These are phyloP conservation scores for Mythimna ferrago DNA, from an alignment of 2,888 invertebrate genomes.

Conservation along the genomic window DNA sequence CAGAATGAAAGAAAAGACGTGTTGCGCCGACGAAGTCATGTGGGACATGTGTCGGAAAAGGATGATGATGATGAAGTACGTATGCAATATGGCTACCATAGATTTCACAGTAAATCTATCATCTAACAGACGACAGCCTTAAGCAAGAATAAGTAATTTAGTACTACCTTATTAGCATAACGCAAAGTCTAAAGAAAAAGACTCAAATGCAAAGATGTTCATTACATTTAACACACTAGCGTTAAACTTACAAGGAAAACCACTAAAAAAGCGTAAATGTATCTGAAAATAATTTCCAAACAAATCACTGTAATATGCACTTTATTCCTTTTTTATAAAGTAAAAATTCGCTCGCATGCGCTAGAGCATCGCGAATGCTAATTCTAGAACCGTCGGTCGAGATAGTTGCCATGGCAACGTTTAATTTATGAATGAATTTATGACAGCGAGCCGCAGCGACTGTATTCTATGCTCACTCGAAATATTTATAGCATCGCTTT, in stretches of 20 bases:
- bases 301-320: background rate
- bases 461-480: slow-evolving; percentile 40
- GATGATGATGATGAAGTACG: no score
- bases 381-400: slow-evolving; percentile 43
- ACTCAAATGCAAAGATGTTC: background rate
- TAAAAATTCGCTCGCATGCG: slow-evolving; percentile 9
- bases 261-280: slow-evolving; percentile 14
- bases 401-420: slow-evolving; percentile 57
- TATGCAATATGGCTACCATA: no score
- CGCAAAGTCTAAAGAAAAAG: background rate
- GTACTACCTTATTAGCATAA: background rate
- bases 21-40: no score
- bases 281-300: slow-evolving; percentile 4
- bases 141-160: background rate
- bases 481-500: slow-evolving; percentile 50
- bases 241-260: slow-evolving; percentile 23
- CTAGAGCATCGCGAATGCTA: slow-evolving; percentile 31
- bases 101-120: background rate
- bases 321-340: background rate
- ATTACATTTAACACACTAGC: slow-evolving; percentile 6
- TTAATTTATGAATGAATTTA: slow-evolving; percentile 64
- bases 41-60: no score
- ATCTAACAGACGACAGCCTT: background rate
- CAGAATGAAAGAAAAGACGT: no score
- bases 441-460: slow-evolving; percentile 39